Base-by-base conservation (phyloP, 2,797 vertebrate species). In the Mormyrus hasselquistii region DNA sequence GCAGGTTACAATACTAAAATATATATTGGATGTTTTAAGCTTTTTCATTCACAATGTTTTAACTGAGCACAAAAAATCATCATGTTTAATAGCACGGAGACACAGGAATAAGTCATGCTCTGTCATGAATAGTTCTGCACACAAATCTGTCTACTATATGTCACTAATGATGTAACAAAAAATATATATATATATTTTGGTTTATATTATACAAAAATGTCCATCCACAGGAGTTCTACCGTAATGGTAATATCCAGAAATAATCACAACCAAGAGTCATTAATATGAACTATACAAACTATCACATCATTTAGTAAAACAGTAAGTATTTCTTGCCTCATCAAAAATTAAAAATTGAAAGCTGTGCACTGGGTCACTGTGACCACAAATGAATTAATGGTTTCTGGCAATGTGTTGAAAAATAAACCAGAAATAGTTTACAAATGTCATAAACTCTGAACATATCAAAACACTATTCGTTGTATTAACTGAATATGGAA, bases 191-290 rank as follows among this genome's bases (percentile, higher is more conserved):
- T 65, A 29, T 65, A 29, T 29, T 65, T 65, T 65, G 62, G 62
- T 65, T 65, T 65, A 65, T 65, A 65, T 65, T 65, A 65, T 65
- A 65, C 62, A 65, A 65, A 65, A 90, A 93, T 91, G 88, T 88
- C 89, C 90, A 93, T 92, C 93, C 93, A 94, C 92, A 94, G 95
- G 95, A 95, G 95, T 95, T 94, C 93, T 94, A 95, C 94, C 92
- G 91, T 92, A 91, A 93, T 91, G 88, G 89, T 14, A 91, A 87
- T 83, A 90, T 83, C 38, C 69, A 88, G 85, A 88, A 85, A 91
- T 90, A 92, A 90, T 92, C 90, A 89, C 90, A 49, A 87, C 87
- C 86, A 87, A 73, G 19, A 84, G 47, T 38, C 52, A 86, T 25
- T 89, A 90, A 89, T 83, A 88, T 91, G 86, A 92, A 91, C 88